Evolutionary conservation across 2,797 vertebrate species (phyloP).

Genomic region (Delichon dasypus): DNA sequence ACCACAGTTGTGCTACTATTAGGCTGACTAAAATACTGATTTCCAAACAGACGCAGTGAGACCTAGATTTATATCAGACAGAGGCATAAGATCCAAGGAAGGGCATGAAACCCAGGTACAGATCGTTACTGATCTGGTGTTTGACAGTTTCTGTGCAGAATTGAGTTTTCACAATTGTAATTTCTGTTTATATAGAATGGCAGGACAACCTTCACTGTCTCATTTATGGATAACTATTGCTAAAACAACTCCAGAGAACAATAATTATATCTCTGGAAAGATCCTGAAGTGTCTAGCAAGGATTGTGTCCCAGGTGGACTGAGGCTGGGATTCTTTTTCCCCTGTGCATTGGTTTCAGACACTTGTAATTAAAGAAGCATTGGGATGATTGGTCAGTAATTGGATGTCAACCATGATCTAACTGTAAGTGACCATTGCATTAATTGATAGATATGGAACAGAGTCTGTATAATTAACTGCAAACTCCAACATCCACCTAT

Average conservation of each 20-base stretch:
- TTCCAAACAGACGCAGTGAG: conserved; percentile 16
- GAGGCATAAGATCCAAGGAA: not conserved
- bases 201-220: not conserved
- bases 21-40: not conserved
- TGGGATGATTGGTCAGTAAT: not conserved
- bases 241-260: not conserved
- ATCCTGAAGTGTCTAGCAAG: not conserved
- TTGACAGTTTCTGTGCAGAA: not conserved
- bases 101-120: not conserved
- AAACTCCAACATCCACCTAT: conserved; percentile 28
- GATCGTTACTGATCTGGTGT: not conserved
- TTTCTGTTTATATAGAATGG: not conserved
- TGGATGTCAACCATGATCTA: conserved; percentile 6
- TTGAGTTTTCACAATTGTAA: not conserved
- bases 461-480: conserved; percentile 20
- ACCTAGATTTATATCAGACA: not conserved
- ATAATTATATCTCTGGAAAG: not conserved
- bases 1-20: not conserved
- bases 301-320: not conserved
- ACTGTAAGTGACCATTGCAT: conserved; percentile 11
- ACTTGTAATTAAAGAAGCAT: conserved; percentile 11
- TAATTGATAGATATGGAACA: conserved; percentile 22
- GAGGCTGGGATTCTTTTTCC: not conserved
- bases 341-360: not conserved
- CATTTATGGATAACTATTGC: not conserved